Percentiles rank a stretch among this genome's conserved stretches.
phyloP scores from a whole-genome alignment of 2,888 invertebrate species.

The Atethmia centrago region DNA sequence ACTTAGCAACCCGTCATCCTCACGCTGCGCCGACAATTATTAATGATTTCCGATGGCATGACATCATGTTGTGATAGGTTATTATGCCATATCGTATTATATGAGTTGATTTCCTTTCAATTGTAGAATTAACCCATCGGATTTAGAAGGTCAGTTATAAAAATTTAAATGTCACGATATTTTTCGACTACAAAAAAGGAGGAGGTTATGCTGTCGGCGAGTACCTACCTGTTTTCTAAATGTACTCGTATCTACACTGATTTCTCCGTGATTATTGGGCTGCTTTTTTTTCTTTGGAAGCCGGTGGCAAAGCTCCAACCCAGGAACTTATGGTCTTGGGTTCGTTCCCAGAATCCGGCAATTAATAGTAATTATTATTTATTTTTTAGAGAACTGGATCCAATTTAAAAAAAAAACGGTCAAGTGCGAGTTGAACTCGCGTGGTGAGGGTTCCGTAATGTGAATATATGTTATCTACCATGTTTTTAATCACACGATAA shows the following conservation, averaged over 20 bases:
- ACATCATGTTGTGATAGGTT: conserved; percentile 59
- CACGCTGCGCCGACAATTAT: conserved; percentile 41
- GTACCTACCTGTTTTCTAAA: background rate
- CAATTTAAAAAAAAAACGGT: too few species aligned
- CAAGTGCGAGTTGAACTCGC: too few species aligned
- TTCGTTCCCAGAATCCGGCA: too few species aligned
- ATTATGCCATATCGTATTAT: conserved; percentile 7
- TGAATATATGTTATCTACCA: too few species aligned
- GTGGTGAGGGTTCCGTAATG: too few species aligned
- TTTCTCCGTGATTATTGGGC: background rate
- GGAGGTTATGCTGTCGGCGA: background rate
- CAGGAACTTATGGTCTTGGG: too few species aligned
- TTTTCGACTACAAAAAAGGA: background rate
- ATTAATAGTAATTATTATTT: too few species aligned
- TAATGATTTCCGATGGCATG: conserved; percentile 58
- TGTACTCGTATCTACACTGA: background rate
- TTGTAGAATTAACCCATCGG: conserved; percentile 1
- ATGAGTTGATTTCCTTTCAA: conserved; percentile 22
- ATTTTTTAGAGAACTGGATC: too few species aligned
- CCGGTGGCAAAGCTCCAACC: background rate
- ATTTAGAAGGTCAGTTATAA: background rate
- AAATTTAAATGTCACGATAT: background rate
- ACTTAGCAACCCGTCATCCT: conserved; percentile 47
- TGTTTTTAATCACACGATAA: too few species aligned
- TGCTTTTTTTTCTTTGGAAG: background rate